These are phyloP conservation scores for Periparus ater DNA, from an alignment of 2,797 vertebrate genomes.

Conservation along the genomic window DNA sequence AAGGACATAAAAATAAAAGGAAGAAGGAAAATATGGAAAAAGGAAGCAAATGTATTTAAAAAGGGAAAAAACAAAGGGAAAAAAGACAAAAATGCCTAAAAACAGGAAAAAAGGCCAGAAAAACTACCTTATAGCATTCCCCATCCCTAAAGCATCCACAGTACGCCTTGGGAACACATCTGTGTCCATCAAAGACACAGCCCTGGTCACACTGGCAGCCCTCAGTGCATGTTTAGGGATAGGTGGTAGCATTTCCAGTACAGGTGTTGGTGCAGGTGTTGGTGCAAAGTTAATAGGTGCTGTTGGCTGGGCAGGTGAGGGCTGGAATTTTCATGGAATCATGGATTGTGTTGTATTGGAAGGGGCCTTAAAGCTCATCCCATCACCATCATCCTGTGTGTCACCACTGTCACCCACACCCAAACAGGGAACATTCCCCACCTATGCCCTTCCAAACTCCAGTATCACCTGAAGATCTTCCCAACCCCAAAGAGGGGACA, in stretches of 20 bases:
- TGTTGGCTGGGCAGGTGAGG: background rate
- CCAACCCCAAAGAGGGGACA: background rate
- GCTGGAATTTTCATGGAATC: background rate
- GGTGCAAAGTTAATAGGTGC: background rate
- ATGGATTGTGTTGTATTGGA: background rate
- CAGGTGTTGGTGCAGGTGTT: background rate
- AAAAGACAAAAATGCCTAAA: background rate
- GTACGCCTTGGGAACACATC: fast-evolving
- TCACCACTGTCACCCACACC: background rate
- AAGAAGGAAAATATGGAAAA: background rate
- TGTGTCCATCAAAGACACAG: fast-evolving
- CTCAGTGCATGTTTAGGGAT: background rate
- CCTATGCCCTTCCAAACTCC: background rate
- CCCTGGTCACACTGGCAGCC: background rate
- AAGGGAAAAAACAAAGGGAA: fast-evolving
- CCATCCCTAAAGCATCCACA: background rate
- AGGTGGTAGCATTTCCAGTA: fast-evolving
- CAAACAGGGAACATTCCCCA: background rate
- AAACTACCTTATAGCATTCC: background rate
- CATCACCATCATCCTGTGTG: background rate
- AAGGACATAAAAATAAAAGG: background rate
- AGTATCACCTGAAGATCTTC: background rate
- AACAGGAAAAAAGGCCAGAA: background rate
- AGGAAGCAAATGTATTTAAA: background rate
- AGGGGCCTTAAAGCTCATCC: background rate